Evolutionary conservation across 2,113 vertebrate genomes (phyloP), one percentile per base, ranked within the genome.

Genomic region (Labeo catla): DNA sequence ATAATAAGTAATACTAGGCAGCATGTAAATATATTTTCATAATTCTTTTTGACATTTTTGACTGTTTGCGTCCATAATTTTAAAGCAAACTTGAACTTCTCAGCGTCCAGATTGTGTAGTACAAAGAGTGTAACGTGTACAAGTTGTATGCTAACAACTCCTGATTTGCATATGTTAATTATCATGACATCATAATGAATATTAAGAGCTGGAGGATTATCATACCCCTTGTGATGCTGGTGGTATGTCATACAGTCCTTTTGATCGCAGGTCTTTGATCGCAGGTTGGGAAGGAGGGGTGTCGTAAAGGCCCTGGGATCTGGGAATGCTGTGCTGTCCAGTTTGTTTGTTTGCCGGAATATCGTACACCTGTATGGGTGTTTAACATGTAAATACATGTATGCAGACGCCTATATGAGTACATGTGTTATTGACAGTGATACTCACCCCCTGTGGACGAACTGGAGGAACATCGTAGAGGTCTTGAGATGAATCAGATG

Each of bases 401-500:
- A n/a, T 57, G 43, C 7, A 34, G 70, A 73, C 39, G 47, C 13
- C 34, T 70, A 21, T 50, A 45, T 74, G 21, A 12, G 45, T 74
- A 8, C 21, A 36, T 34, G 72, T 47, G 49, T 11, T 77, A 54
- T 50, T 9, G 81, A 87, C 85, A 84, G 81, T 91, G 91, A 72
- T 85, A 95, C 98, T 0, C 93, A 99, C 98, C 96, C 97, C 98
- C 90, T 98, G 97, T 45, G 93, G 88, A 52, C 97, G 95, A 63
- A 93, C 88, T 0, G 97, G 96, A 74, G 97, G 98, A 61, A 97
- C 95, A 61, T 99, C 98, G 0, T 99, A 99, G 86, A 96, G 89
- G 88, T 97, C 97, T 92, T 96, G 96, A 87, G 96, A 97, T 93
- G 94, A 91, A 89, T 95, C 95, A 90, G 95, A 93, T 21, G 95